Evolutionary conservation across 2,113 vertebrate genomes (phyloP).

Genomic region (Hypocryptadius cinnamomeus): DNA sequence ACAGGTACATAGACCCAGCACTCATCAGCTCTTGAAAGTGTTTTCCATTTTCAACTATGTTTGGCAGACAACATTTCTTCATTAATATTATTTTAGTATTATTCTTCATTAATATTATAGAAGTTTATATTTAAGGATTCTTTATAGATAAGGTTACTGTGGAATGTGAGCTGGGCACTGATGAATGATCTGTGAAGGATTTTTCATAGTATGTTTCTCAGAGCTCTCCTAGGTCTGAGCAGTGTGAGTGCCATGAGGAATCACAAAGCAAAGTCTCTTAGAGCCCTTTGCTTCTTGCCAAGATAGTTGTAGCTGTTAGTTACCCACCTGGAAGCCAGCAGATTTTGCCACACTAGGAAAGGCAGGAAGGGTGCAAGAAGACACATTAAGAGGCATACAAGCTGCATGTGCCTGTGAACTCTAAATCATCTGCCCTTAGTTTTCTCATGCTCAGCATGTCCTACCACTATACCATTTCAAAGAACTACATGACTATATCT

Average conservation of each 20-base stretch:
- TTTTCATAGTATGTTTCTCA: not conserved
- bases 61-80: not conserved
- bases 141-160: not conserved
- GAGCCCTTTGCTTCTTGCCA: not conserved
- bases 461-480: not conserved
- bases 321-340: not conserved
- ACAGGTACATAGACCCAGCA: not conserved
- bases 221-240: not conserved
- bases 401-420: fast-evolving
- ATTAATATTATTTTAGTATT: not conserved
- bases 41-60: not conserved
- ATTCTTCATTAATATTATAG: not conserved
- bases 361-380: not conserved
- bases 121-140: not conserved
- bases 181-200: not conserved
- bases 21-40: not conserved
- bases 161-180: not conserved
- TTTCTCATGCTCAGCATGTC: not conserved
- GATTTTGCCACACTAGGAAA: not conserved
- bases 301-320: not conserved
- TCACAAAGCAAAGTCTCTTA: fast-evolving
- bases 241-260: not conserved
- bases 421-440: not conserved
- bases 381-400: not conserved
- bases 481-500: not conserved